Percentiles rank a stretch among this genome's conserved stretches.
phyloP scores from a whole-genome alignment of 2,888 invertebrate genomes.

The Doris montereyensis region DNA sequence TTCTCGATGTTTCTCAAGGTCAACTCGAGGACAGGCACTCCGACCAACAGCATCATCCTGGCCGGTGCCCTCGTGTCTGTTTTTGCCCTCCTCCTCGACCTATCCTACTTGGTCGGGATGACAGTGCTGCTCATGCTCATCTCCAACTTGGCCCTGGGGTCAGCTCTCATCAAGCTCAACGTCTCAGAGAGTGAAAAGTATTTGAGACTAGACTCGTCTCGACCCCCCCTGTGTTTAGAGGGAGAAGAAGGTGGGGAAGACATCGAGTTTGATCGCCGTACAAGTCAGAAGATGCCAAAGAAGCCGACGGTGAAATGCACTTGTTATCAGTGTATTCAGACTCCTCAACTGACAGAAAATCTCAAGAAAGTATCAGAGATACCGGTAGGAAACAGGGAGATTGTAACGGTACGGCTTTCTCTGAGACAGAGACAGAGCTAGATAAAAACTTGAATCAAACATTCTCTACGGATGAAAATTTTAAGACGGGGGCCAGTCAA shows the following conservation, averaged over 20 bases:
- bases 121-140: conserved; percentile 81
- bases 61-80: conserved; percentile 70
- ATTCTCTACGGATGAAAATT: too few species aligned
- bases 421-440: too few species aligned
- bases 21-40: conserved; percentile 81
- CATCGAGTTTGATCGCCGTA: too few species aligned
- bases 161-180: conserved; percentile 87
- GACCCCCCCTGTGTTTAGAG: background rate
- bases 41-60: conserved; percentile 59
- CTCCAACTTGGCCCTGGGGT: conserved; percentile 87
- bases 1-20: conserved; percentile 81
- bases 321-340: too few species aligned
- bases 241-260: background rate
- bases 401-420: too few species aligned
- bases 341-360: too few species aligned
- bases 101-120: conserved; percentile 90
- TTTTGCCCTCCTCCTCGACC: conserved; percentile 87
- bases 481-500: too few species aligned
- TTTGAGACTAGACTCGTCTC: background rate
- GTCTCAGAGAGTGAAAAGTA: conserved; percentile 75
- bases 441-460: too few species aligned
- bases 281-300: too few species aligned
- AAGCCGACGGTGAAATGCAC: too few species aligned
- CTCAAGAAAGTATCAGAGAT: too few species aligned
- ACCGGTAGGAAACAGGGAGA: too few species aligned